These are phyloP conservation scores for Amphiprion clarkii DNA, from an alignment of 2,797 vertebrate genomes.

Conservation along the genomic window DNA sequence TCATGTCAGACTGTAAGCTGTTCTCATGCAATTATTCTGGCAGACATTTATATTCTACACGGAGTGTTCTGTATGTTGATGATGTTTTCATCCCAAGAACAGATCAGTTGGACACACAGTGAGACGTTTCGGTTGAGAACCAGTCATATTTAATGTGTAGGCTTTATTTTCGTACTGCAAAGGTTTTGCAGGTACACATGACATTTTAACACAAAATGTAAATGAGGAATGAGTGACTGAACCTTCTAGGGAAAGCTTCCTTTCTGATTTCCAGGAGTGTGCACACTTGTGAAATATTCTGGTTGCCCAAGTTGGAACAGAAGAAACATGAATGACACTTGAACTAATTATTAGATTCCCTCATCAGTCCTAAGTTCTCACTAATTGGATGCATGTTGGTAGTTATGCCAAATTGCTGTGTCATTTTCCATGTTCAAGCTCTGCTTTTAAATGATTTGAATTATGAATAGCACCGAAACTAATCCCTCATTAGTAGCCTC, in stretches of 20 bases:
- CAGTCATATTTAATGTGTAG: neutral
- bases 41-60: neutral
- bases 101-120: neutral
- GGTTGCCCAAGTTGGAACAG: no score
- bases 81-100: constrained; percentile 4
- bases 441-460: neutral
- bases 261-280: neutral
- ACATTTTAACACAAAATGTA: neutral
- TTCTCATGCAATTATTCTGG: neutral
- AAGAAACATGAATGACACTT: no score
- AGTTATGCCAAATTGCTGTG: no score
- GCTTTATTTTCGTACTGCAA: neutral
- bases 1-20: neutral
- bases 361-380: no score
- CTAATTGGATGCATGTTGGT: no score
- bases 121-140: constrained; percentile 4
- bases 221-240: neutral
- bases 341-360: no score
- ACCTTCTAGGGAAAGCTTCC: neutral
- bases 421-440: neutral
- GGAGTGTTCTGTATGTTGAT: neutral
- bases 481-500: neutral
- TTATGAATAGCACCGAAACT: neutral
- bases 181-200: neutral
- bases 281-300: no score